Evolutionary conservation across 2,113 vertebrate species (phyloP).

Genomic region (Tachysurus vachellii): DNA sequence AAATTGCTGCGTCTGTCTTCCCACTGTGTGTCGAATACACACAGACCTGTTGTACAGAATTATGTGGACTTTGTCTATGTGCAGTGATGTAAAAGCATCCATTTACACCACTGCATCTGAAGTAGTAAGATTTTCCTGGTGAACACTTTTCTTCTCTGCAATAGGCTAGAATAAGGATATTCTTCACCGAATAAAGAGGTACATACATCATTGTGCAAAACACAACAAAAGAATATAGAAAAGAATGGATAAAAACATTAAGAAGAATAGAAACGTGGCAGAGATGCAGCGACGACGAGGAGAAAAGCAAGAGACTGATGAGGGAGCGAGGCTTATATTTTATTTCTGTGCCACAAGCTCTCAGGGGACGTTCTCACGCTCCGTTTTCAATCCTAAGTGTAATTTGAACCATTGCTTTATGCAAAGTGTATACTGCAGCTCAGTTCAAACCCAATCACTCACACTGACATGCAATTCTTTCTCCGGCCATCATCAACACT

Average conservation of each 20-base stretch:
- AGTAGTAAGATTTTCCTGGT: neutral
- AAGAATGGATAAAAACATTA: constrained; percentile 30
- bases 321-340: constrained; percentile 64
- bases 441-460: constrained; percentile 78
- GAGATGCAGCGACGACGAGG: constrained; percentile 18
- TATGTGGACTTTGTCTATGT: neutral
- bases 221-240: neutral
- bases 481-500: constrained; percentile 69
- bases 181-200: neutral
- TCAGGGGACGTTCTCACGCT: constrained; percentile 73
- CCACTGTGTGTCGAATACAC: neutral
- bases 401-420: constrained; percentile 76
- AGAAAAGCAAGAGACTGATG: constrained; percentile 24
- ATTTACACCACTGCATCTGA: neutral
- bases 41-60: constrained; percentile 1
- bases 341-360: constrained; percentile 77
- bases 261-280: constrained; percentile 9
- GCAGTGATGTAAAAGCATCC: neutral
- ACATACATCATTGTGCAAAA: neutral
- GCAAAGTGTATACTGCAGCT: constrained; percentile 77
- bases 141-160: neutral
- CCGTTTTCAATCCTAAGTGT: constrained; percentile 77
- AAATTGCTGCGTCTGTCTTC: neutral
- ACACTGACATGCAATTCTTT: constrained; percentile 76
- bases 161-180: neutral